A percentile compares a stretch with the other conserved stretches of the same genome.
Evolutionary conservation across 2,113 vertebrate genomes (phyloP).

Genomic region (Corythornis vintsioides): DNA sequence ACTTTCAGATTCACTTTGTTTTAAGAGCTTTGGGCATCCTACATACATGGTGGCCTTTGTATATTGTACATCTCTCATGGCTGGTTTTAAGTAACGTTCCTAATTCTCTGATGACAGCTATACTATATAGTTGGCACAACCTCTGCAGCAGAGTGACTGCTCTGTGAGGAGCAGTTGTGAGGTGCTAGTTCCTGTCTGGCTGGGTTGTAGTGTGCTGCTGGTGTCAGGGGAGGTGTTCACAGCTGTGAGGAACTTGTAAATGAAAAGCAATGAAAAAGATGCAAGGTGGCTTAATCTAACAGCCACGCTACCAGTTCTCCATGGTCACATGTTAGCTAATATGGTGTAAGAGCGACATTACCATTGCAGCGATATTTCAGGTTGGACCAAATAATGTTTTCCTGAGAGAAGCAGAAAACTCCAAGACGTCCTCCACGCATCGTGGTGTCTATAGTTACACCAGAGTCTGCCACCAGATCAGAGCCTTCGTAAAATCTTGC

Average conservation of each 20-base stretch:
- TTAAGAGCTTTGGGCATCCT: background rate
- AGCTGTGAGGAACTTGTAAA: background rate
- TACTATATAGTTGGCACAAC: background rate
- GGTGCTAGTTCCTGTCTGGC: background rate
- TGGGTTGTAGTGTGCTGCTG: background rate
- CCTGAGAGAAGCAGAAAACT: conserved; percentile 99
- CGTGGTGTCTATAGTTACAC: conserved; percentile 91
- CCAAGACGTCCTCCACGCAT: conserved; percentile 98
- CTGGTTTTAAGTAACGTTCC: background rate
- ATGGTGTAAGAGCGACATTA: conserved; percentile 56
- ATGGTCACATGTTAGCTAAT: background rate
- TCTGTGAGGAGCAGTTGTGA: background rate
- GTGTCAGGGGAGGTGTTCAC: background rate
- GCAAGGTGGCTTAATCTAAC: background rate
- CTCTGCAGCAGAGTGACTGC: background rate
- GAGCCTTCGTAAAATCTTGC: conserved; percentile 95
- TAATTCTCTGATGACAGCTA: conserved; percentile 12
- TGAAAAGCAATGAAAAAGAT: background rate
- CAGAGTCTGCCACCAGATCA: conserved; percentile 91
- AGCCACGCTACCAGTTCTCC: background rate
- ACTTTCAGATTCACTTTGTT: background rate
- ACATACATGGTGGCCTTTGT: background rate
- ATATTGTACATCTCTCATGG: background rate
- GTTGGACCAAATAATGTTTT: conserved; percentile 99
- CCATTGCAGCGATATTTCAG: conserved; percentile 98